phyloP scores from a whole-genome alignment of 2,797 vertebrate genomes.

The Enteromius fasciolatus region DNA sequence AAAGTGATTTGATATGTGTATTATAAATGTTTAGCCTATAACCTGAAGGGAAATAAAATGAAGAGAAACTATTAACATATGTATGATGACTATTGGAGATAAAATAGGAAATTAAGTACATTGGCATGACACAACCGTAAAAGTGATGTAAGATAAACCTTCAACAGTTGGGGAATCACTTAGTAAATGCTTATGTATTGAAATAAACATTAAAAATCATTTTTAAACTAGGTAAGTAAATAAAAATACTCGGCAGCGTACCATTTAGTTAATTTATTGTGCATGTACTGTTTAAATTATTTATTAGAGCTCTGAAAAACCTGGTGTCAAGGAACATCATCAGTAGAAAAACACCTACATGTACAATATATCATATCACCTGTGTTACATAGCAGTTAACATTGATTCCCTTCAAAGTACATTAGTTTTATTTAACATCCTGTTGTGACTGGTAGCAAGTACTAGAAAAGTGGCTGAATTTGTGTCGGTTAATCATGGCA shows the following conservation, averaged over 20 bases:
- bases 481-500: constrained; percentile 60
- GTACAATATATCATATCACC: constrained; percentile 9
- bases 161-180: not conserved
- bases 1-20: not conserved
- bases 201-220: not conserved
- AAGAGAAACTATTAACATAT: not conserved
- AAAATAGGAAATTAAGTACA: not conserved
- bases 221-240: not conserved
- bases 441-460: constrained; percentile 30
- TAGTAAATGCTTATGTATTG: not conserved
- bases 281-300: constrained; percentile 51
- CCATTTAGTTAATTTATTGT: constrained; percentile 29
- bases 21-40: not conserved
- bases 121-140: not conserved
- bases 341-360: constrained; percentile 41
- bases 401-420: constrained; percentile 32
- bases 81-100: not conserved
- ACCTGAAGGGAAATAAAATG: constrained; percentile 16
- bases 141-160: not conserved
- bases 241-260: constrained; percentile 2
- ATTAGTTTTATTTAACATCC: constrained; percentile 53
- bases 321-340: constrained; percentile 29
- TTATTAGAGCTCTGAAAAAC: constrained; percentile 60
- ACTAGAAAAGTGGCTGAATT: constrained; percentile 50
- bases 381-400: constrained; percentile 25